phyloP scores from a whole-genome alignment of 2,888 invertebrate genomes.

The Loripinus fragilis region DNA sequence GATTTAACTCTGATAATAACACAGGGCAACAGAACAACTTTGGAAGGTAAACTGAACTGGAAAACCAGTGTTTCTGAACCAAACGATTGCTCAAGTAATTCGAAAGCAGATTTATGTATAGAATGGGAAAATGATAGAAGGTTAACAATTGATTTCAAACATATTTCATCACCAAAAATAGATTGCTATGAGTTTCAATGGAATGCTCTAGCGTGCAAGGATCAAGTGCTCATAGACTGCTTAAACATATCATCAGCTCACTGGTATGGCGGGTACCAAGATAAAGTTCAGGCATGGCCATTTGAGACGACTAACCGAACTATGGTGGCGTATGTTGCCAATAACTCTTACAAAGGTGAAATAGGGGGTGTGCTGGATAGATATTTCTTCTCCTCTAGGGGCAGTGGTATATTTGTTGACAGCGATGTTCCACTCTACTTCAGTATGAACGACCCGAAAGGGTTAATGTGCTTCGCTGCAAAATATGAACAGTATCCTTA shows the following conservation, averaged over 20 bases:
- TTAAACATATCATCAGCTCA: constrained; percentile 79
- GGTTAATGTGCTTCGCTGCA: constrained; percentile 65
- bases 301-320: constrained; percentile 85
- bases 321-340: constrained; percentile 71
- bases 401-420: constrained; percentile 88
- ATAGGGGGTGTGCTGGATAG: constrained; percentile 84
- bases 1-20: background rate
- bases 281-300: constrained; percentile 92
- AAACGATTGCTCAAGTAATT: background rate
- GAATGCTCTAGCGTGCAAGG: constrained; percentile 56
- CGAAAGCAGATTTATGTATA: constrained; percentile 30
- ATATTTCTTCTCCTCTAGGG: constrained; percentile 88
- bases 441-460: constrained; percentile 88
- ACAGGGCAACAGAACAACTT: background rate
- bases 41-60: background rate
- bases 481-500: constrained; percentile 71
- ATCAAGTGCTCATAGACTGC: constrained; percentile 69
- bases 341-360: constrained; percentile 67
- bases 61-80: background rate
- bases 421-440: constrained; percentile 90
- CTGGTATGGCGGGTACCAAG: constrained; percentile 94
- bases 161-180: constrained; percentile 12
- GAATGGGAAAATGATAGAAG: constrained; percentile 39
- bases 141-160: constrained; percentile 25
- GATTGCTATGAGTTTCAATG: constrained; percentile 68